Evolutionary conservation across 2,888 invertebrate genomes (phyloP), one percentile per base, ranked within the genome.

Genomic region (Congeria kusceri): DNA sequence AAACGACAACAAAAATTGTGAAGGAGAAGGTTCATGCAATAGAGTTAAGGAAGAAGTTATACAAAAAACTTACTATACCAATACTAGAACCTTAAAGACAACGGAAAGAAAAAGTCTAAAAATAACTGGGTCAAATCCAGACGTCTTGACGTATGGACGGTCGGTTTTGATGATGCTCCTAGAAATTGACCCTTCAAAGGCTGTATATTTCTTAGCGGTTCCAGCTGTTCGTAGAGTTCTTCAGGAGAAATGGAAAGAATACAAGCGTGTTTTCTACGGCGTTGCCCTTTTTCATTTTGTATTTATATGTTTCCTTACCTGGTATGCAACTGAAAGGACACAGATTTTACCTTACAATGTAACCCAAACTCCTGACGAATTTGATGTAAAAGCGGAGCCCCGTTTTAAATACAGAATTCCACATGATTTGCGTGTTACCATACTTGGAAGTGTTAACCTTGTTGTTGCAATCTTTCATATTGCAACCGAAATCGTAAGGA

Each of bases 111-210:
- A 32, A 7, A 9, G 9, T 32, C 4, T 7, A 9, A 32, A 32
- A 32, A 32, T 32, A 32, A 32, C 4, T 9, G 32, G 32, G 9
- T 32, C 9, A 32, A 4, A 7, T 32, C 32, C 32, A 32, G 32
- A 7, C 32, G 9, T 32, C 32, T 7, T 32, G 4, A 4, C 32
- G 9, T 32, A 32, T 32, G 9, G 32, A 32, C 32, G 32, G 32
- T 86, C 87, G 2, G 74, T 87, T 25, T 58, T 89, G 9, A 87
- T 87, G 73, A 87, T 84, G 76, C 76, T 88, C 44, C 82, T 86
- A 49, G 78, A 84, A 49, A 59, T 83, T 15, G 80, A 86, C 44
- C 84, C 83, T 9, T 57, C 62, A 3, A 67, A 71, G 13, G 87
- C 87, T 0, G 86, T 88, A 44, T 79, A 83, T 15, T 80, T 89